A percentile compares a stretch with the other conserved stretches of the same genome.
Evolutionary conservation across 2,888 invertebrate genomes (phyloP).

Genomic region (Lypha dubia): DNA sequence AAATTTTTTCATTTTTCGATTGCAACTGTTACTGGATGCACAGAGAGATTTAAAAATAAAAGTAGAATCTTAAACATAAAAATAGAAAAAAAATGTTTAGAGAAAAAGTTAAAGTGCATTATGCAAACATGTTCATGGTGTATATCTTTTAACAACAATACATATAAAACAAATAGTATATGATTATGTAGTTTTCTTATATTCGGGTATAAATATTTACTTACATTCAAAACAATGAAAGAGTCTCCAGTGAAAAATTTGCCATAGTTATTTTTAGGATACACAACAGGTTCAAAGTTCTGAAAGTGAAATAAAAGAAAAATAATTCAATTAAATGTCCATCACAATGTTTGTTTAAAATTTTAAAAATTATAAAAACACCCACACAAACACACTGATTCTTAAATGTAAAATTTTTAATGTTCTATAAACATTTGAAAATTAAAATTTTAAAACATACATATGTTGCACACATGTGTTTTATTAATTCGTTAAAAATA

Average conservation of each 20-base stretch:
- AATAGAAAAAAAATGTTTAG: not conserved
- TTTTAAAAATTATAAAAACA: no score
- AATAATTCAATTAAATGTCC: not conserved
- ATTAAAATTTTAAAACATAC: not conserved
- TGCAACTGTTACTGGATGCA: not conserved
- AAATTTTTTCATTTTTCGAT: not conserved
- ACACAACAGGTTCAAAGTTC: conserved; percentile 91
- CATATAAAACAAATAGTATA: conserved; percentile 3
- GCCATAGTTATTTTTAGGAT: conserved; percentile 89
- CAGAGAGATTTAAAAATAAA: not conserved
- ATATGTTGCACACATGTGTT: no score
- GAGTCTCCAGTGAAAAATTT: conserved; percentile 94
- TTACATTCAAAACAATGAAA: conserved; percentile 91
- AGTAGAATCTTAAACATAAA: not conserved
- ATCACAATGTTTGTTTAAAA: conserved; percentile 9
- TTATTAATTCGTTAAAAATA: not conserved
- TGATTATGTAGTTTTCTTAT: conserved; percentile 34
- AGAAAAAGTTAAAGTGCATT: conserved; percentile 40
- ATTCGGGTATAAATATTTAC: conserved; percentile 76
- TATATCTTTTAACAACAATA: conserved; percentile 11
- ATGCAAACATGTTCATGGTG: conserved; percentile 51
- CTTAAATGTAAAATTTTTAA: conserved; percentile 32
- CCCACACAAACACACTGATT: conserved; percentile 21
- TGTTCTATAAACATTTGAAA: not conserved
- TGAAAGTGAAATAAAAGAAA: conserved; percentile 80